Base-by-base conservation (phyloP, 2,113 vertebrate species). In the Psittacula cyanocephala region DNA sequence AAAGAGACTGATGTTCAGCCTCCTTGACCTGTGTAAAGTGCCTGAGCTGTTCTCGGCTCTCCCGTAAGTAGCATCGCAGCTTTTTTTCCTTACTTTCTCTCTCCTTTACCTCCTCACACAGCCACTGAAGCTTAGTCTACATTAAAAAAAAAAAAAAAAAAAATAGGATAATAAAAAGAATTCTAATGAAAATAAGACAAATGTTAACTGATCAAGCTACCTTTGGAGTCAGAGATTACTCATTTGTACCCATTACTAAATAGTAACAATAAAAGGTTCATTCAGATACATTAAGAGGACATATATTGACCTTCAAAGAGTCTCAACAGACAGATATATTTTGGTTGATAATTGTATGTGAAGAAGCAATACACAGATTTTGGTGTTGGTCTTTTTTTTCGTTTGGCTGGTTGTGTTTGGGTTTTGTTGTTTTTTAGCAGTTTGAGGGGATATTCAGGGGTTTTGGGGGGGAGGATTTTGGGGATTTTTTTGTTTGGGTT, bases 21-120 rank as follows among this genome's bases (percentile, higher is more conserved):
- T 99, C 98, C 60, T 98, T 98, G 89, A 97, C 97, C 84, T 98
- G 95, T 11, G 96, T 98, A 28, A 99, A 94, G 15, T 97, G 97
- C 94, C 98, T 98, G 67, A 99, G 96, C 79, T 99, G 98, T 62
- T 99, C 98, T 88, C 96, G 98, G 93, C 97, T 98, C 86, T 98
- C 98, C 53, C 98, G 96, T 20, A 99, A 96, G 74, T 97, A 98
- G 67, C 93, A 97, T 81, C 95, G 97, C 35, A 99, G 95, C 55
- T 96, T 98, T 89, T 97, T 97, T 81, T 99, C 98, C 91, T 97
- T 98, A 41, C 44, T 97, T 80, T 98, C 98, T 62, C 98, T 97
- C 85, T 99, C 99, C 41, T 96, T 98, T 94, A 98, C 96, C 91
- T 99, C 99, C 93, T 99, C 98, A n/a, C 98, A 98, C 52, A 99